phyloP scores from a whole-genome alignment of 2,797 vertebrate species.

The Molothrus ater region DNA sequence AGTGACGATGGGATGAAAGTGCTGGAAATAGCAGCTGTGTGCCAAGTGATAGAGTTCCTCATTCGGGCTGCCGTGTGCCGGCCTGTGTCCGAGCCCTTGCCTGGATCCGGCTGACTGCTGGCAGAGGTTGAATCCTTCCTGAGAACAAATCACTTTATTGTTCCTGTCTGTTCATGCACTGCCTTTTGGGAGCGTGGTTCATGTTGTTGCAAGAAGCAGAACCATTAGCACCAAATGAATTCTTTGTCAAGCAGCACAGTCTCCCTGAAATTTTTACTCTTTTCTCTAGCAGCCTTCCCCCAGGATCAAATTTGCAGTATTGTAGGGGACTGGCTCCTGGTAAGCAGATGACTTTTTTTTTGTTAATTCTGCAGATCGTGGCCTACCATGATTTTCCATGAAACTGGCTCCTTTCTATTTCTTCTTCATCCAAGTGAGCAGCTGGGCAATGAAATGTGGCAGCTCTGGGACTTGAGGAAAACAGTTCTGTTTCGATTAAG shows the following conservation, averaged over 20 bases:
- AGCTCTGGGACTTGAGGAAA: not conserved
- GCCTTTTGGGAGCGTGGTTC: slow-evolving; percentile 21
- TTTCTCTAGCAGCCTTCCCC: not conserved
- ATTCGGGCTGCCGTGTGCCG: not conserved
- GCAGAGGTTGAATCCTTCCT: slow-evolving; percentile 39
- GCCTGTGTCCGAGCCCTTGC: not conserved
- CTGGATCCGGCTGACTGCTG: slow-evolving; percentile 51
- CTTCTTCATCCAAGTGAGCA: not conserved
- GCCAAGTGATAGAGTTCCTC: slow-evolving; percentile 51
- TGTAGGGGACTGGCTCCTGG: not conserved
- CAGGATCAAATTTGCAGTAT: not conserved
- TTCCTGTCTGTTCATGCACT: slow-evolving; percentile 26
- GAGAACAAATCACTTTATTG: slow-evolving; percentile 64
- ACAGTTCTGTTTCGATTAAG: not conserved
- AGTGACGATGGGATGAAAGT: not conserved
- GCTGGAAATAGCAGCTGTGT: slow-evolving; percentile 37
- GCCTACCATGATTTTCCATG: slow-evolving; percentile 7
- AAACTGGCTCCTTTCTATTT: not conserved
- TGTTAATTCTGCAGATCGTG: not conserved
- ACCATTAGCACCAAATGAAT: not conserved
- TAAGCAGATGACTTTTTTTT: not conserved
- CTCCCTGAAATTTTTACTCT: not conserved
- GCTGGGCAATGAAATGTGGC: not conserved
- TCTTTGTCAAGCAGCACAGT: slow-evolving; percentile 19
- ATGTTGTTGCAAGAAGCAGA: slow-evolving; percentile 38